Conservation (phyloP, 2,797 vertebrate species). For the Chaetophractus vellerosus region DNA sequence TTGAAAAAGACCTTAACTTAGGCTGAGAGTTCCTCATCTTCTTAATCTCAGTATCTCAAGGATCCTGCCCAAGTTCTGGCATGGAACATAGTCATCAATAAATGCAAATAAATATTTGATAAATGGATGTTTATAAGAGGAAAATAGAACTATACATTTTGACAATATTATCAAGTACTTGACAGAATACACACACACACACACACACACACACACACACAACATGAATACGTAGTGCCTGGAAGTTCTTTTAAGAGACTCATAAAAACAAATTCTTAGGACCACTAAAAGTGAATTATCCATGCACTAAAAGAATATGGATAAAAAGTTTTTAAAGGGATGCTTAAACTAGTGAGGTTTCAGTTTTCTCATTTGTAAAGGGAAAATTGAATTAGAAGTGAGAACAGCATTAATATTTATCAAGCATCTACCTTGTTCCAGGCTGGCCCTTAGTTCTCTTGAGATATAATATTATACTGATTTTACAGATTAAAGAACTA, state of each 20-base stretch:
- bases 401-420: neutral
- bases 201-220: neutral
- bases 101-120: neutral
- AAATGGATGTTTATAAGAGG: neutral
- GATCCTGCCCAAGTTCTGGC: neutral
- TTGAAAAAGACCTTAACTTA: conserved; percentile 5
- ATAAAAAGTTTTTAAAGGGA: neutral
- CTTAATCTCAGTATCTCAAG: neutral
- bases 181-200: neutral
- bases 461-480: neutral
- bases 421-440: neutral
- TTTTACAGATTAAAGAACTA: neutral
- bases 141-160: neutral
- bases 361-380: conserved; percentile 29
- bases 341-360: neutral
- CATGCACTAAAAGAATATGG: neutral
- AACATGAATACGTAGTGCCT: neutral
- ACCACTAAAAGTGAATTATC: neutral
- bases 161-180: neutral
- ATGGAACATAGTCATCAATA: conserved; percentile 33
- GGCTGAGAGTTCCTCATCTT: neutral
- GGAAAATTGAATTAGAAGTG: neutral
- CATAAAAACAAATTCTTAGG: conserved; percentile 20
- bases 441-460: neutral
- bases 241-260: neutral